phyloP scores from a whole-genome alignment of 2,797 vertebrate genomes.

The Oreortyx pictus region DNA sequence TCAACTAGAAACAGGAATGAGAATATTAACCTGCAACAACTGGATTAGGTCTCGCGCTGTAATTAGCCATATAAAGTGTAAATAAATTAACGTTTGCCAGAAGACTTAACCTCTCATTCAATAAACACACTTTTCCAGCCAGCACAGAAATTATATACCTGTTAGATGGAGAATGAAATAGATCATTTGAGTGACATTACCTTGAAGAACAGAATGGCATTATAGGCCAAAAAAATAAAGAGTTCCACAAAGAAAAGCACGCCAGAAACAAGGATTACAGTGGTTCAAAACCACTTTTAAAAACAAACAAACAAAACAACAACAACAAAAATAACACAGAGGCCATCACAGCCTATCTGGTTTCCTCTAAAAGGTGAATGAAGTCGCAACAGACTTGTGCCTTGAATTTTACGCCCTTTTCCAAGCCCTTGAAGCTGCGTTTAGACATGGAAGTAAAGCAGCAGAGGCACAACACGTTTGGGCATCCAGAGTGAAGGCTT shows the following conservation, averaged over 20 bases:
- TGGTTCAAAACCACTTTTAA: neutral
- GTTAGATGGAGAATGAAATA: neutral
- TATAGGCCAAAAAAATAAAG: neutral
- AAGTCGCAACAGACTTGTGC: neutral
- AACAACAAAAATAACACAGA: neutral
- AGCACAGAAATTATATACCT: neutral
- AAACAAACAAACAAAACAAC: neutral
- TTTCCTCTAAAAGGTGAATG: neutral
- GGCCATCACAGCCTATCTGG: neutral
- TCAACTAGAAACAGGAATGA: conserved; percentile 4
- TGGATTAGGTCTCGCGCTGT: neutral
- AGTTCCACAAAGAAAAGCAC: neutral
- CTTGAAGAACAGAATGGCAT: neutral
- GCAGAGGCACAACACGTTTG: neutral
- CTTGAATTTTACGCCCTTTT: neutral
- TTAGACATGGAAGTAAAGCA: neutral
- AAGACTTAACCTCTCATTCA: neutral
- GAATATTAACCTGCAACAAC: neutral
- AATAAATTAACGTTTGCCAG: neutral
- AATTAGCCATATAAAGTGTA: neutral
- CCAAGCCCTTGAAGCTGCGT: neutral
- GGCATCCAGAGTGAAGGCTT: neutral
- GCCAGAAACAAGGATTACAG: neutral
- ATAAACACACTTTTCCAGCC: neutral
- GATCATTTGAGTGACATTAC: neutral